Evolutionary conservation across 2,888 invertebrate genomes (phyloP).

Genomic region (Thymelicus lineola): DNA sequence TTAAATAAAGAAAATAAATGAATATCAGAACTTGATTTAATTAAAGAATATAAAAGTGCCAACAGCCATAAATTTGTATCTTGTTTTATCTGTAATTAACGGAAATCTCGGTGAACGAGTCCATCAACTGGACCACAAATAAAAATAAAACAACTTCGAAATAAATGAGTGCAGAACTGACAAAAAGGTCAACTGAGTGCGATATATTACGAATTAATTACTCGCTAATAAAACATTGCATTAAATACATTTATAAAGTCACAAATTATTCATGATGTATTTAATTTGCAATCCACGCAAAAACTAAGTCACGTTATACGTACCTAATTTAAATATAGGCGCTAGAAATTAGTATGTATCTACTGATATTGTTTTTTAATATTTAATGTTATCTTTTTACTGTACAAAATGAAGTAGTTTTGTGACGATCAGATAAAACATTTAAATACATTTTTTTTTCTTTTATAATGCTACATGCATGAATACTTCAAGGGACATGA

Average conservation of each 20-base stretch:
- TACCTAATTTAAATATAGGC: too few relatives aligned
- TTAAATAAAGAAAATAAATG: neutral
- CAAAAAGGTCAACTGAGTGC: slow-evolving; percentile 45
- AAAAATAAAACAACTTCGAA: slow-evolving; percentile 39
- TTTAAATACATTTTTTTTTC: neutral
- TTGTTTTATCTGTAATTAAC: slow-evolving; percentile 26
- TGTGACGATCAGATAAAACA: neutral
- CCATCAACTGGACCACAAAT: slow-evolving; percentile 28
- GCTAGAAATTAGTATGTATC: too few relatives aligned
- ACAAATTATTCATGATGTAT: neutral
- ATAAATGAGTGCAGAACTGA: slow-evolving; percentile 61
- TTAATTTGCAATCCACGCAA: too few relatives aligned
- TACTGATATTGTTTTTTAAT: too few relatives aligned
- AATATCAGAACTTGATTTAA: neutral
- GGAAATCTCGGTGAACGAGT: slow-evolving; percentile 22
- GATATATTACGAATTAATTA: slow-evolving; percentile 11
- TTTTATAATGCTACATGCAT: neutral
- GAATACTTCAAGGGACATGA: neutral
- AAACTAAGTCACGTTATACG: too few relatives aligned
- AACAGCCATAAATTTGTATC: slow-evolving; percentile 13
- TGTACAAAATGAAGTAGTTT: neutral
- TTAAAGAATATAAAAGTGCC: neutral
- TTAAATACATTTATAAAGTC: neutral
- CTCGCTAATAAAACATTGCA: neutral
- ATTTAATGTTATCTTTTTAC: too few relatives aligned